phyloP scores from a whole-genome alignment of 2,888 invertebrate species.

The Diloba caeruleocephala region DNA sequence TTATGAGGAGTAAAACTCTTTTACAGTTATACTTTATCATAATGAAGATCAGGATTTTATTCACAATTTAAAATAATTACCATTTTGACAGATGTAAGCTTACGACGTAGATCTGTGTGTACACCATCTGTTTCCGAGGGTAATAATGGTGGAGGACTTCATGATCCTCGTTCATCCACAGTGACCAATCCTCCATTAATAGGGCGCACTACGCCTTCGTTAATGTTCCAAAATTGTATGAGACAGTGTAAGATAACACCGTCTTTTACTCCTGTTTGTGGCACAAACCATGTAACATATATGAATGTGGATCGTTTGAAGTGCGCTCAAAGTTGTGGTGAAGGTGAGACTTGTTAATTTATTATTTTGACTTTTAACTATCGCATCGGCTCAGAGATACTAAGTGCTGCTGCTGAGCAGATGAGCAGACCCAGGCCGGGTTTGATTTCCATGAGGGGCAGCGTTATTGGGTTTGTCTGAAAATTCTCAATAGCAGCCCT shows the following conservation, averaged over 20 bases:
- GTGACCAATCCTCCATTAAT: not conserved
- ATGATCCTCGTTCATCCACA: not conserved
- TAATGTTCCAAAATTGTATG: slow-evolving; percentile 47
- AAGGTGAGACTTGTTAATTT: slow-evolving; percentile 65
- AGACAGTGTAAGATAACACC: slow-evolving; percentile 68
- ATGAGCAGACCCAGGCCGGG: too few relatives aligned
- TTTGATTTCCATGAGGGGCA: too few relatives aligned
- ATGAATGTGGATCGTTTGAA: slow-evolving; percentile 72
- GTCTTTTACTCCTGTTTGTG: slow-evolving; percentile 83
- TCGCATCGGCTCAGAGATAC: too few relatives aligned
- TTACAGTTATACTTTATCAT: too few relatives aligned
- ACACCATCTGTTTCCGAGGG: slow-evolving; percentile 15
- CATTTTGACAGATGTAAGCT: slow-evolving; percentile 23
- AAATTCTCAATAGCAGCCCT: too few relatives aligned
- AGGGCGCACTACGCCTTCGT: slow-evolving; percentile 14
- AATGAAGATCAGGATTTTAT: too few relatives aligned
- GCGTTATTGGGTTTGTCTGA: too few relatives aligned
- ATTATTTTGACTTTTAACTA: not conserved
- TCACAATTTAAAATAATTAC: not conserved
- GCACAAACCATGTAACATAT: slow-evolving; percentile 76
- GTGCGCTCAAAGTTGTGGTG: slow-evolving; percentile 79
- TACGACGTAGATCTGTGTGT: slow-evolving; percentile 33
- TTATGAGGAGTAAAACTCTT: too few relatives aligned
- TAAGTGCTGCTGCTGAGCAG: too few relatives aligned
- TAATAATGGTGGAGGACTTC: not conserved